Conservation (phyloP, 2,113 vertebrate genomes). For the Malurus elegans region DNA sequence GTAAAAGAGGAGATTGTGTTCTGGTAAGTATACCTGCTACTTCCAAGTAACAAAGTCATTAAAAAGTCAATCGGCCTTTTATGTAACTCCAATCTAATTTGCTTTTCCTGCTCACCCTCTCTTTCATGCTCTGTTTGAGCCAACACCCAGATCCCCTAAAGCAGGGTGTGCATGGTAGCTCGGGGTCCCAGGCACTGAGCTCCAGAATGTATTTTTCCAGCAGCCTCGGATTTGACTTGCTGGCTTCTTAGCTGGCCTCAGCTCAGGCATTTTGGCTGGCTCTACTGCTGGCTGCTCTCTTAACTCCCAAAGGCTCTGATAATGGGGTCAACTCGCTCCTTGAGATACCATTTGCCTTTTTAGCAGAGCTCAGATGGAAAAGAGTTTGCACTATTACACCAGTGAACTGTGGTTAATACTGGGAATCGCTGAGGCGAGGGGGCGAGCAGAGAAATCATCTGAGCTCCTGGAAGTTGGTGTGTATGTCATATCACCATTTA, state of each 20-base stretch:
- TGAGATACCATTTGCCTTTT: conserved; percentile 14
- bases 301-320: conserved; percentile 44
- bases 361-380: background rate
- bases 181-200: conserved; percentile 12
- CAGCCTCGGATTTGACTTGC: conserved; percentile 51
- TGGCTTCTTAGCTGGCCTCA: conserved; percentile 60
- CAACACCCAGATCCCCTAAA: background rate
- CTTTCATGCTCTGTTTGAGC: background rate
- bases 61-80: conserved; percentile 15
- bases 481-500: background rate
- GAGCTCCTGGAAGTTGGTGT: background rate
- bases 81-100: background rate
- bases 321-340: conserved; percentile 53
- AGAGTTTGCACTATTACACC: background rate
- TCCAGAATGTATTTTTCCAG: conserved; percentile 61
- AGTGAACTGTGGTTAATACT: background rate
- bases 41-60: conserved; percentile 17
- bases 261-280: conserved; percentile 62
- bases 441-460: background rate
- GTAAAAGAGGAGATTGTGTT: conserved; percentile 8
- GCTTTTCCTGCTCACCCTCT: background rate
- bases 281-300: conserved; percentile 50
- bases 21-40: conserved; percentile 26
- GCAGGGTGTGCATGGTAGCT: conserved; percentile 31
- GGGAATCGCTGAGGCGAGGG: background rate